Base-by-base conservation (phyloP, 2,113 vertebrate genomes). In the Aythya baeri region DNA sequence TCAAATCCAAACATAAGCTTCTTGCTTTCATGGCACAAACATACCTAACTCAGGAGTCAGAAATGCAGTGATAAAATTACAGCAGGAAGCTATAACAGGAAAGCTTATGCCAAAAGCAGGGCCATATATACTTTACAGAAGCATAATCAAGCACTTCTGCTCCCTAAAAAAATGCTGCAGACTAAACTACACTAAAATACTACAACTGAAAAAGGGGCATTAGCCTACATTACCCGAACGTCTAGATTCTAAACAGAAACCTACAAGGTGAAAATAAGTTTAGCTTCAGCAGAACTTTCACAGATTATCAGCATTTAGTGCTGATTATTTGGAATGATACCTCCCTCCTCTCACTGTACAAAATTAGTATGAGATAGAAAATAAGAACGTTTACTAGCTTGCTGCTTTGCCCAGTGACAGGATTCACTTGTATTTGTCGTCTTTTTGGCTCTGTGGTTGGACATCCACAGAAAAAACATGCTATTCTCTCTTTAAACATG, bases 311-410 rank as follows among this genome's bases (percentile, higher is more conserved):
- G 36, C 0, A 0, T 27, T 70, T 29, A 52, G 32, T 50, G 2
- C 8, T 46, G 26, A 36, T 29, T 62, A 2, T 31, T 75, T 82
- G 62, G 52, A 92, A 92, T 65, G 77, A 46, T 12, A 22, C 17
- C 46, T 38, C 31, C 62, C 74, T 36, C 65, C 46, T 58, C 75
- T 65, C 50, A 7, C 43, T 43, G 32, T 17, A 34, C 70, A 80
- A 63, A 79, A 78, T 62, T 23, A 1, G 0, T 22, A 31, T 1
- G 10, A 57, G 34, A 57, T 0, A 38, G 71, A 58, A 52, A 88
- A 23, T 7, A 32, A 34, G 25, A 82, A 84, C 13, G 8, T 9
- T 44, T 1, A 1, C 26, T 7, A 13, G 15, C 46, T 66, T 11
- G 6, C 12, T 8, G 3, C 32, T 34, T n/a, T 5, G 44, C 11